Percentiles rank a stretch among this genome's conserved stretches.
Conservation (phyloP, 2,797 vertebrate genomes). For the Sebastiscus albofasciatus region DNA sequence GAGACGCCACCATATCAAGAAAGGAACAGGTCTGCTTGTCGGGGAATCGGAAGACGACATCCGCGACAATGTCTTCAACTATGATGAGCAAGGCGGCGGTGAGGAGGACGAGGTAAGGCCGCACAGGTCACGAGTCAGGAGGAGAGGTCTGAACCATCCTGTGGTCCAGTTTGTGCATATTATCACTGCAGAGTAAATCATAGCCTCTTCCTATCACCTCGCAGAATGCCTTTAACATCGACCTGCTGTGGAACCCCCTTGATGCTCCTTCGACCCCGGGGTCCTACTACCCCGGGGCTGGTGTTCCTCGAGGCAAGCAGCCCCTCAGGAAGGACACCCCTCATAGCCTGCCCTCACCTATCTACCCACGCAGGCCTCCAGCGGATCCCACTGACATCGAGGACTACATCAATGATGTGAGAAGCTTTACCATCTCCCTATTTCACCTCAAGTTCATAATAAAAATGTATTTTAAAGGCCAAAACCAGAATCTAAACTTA, state of each 20-base stretch:
- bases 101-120: constrained; percentile 94
- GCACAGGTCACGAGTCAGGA: neutral
- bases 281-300: constrained; percentile 60
- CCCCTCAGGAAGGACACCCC: constrained; percentile 88
- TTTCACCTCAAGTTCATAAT: neutral
- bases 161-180: neutral
- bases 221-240: constrained; percentile 94
- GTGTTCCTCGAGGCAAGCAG: constrained; percentile 81
- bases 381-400: constrained; percentile 89
- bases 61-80: constrained; percentile 94
- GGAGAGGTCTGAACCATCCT: neutral
- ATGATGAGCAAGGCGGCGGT: constrained; percentile 95
- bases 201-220: neutral
- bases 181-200: neutral
- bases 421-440: constrained; percentile 13
- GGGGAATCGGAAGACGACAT: constrained; percentile 89
- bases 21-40: constrained; percentile 81
- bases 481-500: neutral
- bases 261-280: constrained; percentile 68
- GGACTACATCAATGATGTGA: constrained; percentile 93
- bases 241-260: constrained; percentile 89
- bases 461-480: neutral
- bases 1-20: constrained; percentile 77
- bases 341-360: constrained; percentile 81
- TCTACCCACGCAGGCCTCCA: constrained; percentile 79